A percentile compares a stretch with the other conserved stretches of the same genome.
Evolutionary conservation across 2,888 invertebrate species (phyloP).

Genomic region (Hemistola chrysoprasaria): DNA sequence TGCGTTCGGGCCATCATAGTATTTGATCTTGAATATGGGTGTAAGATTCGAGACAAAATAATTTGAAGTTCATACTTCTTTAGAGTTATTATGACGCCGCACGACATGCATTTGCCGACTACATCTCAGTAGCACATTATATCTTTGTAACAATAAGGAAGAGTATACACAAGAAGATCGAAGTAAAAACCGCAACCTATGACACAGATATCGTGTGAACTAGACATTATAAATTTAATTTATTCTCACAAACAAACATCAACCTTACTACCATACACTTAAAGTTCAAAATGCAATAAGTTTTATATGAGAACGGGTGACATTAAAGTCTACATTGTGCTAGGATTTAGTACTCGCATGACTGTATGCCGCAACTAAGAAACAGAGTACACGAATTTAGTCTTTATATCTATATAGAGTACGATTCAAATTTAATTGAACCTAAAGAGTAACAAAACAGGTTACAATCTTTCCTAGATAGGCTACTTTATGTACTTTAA

Average conservation of each 20-base stretch:
- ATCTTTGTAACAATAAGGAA: no score
- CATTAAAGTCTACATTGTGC: slow-evolving; percentile 22
- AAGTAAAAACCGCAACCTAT: slow-evolving; percentile 18
- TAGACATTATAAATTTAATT: slow-evolving; percentile 22
- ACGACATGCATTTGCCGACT: no score
- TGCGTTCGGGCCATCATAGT: no score
- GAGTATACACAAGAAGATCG: no score
- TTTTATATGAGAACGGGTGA: slow-evolving; percentile 11
- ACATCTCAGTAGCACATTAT: no score
- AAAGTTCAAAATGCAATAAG: slow-evolving; percentile 1
- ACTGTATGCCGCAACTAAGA: slow-evolving; percentile 9
- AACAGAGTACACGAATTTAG: no score
- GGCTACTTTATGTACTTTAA: no score
- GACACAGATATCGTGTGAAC: slow-evolving; percentile 27
- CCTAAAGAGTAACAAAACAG: no score
- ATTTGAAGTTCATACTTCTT: slow-evolving; percentile 2
- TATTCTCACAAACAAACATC: slow-evolving; percentile 4
- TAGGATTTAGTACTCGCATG: slow-evolving; percentile 13
- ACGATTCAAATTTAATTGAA: no score
- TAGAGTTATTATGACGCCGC: slow-evolving; percentile 10
- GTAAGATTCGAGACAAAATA: slow-evolving; percentile 2
- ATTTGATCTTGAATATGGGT: no score
- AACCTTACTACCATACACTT: not conserved
- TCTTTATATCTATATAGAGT: no score
- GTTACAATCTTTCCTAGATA: no score